A percentile compares a stretch with the other conserved stretches of the same genome.
Conservation (phyloP, 2,113 vertebrate species). For the Platysternon megacephalum region DNA sequence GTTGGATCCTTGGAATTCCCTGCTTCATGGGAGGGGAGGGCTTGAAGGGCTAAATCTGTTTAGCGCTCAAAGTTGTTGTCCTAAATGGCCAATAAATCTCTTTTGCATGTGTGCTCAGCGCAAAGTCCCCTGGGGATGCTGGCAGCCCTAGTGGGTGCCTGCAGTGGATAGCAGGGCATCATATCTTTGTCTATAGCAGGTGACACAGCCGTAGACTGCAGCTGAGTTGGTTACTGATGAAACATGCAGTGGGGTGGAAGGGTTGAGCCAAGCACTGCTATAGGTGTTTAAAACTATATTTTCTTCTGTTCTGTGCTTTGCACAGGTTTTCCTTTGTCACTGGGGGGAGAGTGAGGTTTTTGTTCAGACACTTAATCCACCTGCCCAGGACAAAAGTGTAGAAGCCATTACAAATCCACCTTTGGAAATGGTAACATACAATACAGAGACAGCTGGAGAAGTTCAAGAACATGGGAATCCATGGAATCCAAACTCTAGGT, state of each 20-base stretch:
- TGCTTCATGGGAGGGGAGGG: neutral
- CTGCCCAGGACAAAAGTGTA: neutral
- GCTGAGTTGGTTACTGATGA: neutral
- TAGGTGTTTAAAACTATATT: neutral
- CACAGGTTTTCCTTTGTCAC: neutral
- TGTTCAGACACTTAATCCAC: neutral
- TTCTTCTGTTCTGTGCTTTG: neutral
- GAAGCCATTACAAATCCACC: too few species aligned
- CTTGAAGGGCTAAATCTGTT: neutral
- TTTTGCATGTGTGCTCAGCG: neutral
- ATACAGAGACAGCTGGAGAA: too few species aligned
- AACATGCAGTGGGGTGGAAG: neutral
- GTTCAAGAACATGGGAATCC: neutral
- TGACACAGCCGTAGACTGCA: neutral
- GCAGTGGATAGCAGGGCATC: neutral
- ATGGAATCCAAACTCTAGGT: neutral
- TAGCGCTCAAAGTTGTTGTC: neutral
- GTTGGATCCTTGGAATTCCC: neutral
- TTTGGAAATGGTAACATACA: neutral
- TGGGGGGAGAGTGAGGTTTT: neutral
- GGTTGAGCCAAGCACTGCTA: neutral
- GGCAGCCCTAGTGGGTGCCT: neutral
- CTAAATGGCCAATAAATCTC: neutral
- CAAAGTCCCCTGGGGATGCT: neutral
- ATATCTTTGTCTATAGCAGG: neutral